Conservation (phyloP, 2,113 vertebrate genomes). For the Cebidichthys violaceus region DNA sequence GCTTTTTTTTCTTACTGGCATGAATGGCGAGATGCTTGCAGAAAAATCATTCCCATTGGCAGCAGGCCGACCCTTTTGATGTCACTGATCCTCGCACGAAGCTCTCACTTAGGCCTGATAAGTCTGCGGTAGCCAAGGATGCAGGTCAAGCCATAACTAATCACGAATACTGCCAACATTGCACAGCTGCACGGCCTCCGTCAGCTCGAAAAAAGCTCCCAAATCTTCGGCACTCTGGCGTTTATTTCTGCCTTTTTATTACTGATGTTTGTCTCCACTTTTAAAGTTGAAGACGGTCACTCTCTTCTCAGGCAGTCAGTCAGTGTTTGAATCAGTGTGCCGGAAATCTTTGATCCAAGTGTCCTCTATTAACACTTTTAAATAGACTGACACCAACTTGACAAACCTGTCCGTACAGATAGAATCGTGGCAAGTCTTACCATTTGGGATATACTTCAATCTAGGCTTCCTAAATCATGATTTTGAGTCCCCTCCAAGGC, state of each 20-base stretch:
- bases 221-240: neutral
- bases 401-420: slow-evolving; percentile 1
- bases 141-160: neutral
- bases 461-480: slow-evolving; percentile 14
- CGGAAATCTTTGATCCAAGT: slow-evolving; percentile 4
- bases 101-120: neutral
- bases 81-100: too few relatives aligned
- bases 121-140: neutral
- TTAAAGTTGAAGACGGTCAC: neutral
- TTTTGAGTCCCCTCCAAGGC: neutral
- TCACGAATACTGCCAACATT: neutral
- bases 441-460: slow-evolving; percentile 4
- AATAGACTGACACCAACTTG: neutral
- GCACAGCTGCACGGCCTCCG: neutral
- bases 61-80: neutral
- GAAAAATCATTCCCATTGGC: neutral
- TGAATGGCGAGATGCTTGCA: neutral
- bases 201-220: neutral
- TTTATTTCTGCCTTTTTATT: neutral
- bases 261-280: neutral
- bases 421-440: neutral
- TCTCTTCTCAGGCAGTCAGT: neutral
- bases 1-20: neutral
- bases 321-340: slow-evolving; percentile 21
- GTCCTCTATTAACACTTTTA: neutral